Percentiles rank a stretch among this genome's conserved stretches.
These are phyloP conservation scores for Metopia argyrocephala DNA, from an alignment of 2,888 invertebrate species.

Conservation along the genomic window DNA sequence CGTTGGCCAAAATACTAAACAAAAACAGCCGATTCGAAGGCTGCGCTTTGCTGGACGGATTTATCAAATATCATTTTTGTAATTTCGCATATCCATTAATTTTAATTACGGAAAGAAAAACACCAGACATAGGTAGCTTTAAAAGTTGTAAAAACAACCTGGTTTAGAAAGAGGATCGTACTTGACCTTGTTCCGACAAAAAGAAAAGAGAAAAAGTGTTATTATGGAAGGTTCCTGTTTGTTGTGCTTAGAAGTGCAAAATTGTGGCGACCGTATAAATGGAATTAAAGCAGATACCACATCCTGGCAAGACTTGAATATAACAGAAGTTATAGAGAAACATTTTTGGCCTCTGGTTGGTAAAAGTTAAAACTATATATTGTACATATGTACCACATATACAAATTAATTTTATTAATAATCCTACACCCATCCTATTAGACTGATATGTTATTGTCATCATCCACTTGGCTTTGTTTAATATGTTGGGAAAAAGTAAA, in stretches of 20 bases:
- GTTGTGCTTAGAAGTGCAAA: constrained; percentile 3
- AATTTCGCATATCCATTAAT: too few species aligned
- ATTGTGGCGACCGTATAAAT: neutral
- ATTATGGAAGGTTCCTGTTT: neutral
- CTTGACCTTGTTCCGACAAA: too few species aligned
- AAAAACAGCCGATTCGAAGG: too few species aligned
- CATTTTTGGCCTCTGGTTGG: constrained; percentile 30
- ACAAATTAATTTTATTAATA: neutral
- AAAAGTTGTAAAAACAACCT: too few species aligned
- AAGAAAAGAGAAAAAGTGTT: too few species aligned
- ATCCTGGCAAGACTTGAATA: neutral
- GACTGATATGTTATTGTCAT: neutral
- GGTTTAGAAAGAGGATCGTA: too few species aligned
- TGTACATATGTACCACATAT: neutral
- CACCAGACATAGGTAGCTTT: neutral
- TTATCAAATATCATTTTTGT: too few species aligned
- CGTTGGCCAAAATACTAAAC: too few species aligned
- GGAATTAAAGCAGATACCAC: neutral
- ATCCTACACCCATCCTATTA: neutral
- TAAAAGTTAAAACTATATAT: neutral
- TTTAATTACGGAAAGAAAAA: too few species aligned
- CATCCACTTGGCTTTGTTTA: constrained; percentile 66
- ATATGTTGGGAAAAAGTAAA: constrained; percentile 69
- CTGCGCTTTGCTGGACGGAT: too few species aligned
- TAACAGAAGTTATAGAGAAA: constrained; percentile 9